phyloP scores from a whole-genome alignment of 1,140 invertebrate species.

The Bombus sibiricus region DNA sequence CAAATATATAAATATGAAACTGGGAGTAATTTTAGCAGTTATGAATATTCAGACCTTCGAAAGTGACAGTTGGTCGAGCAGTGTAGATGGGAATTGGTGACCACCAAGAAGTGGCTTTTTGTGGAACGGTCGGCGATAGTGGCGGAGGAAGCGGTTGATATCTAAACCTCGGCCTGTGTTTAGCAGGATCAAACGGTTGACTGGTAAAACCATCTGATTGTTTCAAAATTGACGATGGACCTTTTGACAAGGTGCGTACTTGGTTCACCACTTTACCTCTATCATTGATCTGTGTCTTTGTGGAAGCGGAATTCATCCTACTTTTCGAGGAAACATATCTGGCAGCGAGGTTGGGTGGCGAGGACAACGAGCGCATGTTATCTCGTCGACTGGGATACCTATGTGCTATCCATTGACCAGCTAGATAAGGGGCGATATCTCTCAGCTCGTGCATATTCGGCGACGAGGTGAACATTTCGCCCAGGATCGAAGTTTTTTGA shows the following conservation, averaged over 20 bases:
- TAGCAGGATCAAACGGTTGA: constrained; percentile 88
- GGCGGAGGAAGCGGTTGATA: constrained; percentile 86
- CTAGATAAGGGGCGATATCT: constrained; percentile 89
- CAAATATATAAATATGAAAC: not conserved
- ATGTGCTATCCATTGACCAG: constrained; percentile 90
- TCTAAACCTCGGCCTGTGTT: constrained; percentile 89
- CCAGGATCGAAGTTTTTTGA: constrained; percentile 86
- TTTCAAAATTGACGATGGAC: constrained; percentile 85
- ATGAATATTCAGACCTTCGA: constrained; percentile 86
- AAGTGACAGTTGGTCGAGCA: constrained; percentile 87
- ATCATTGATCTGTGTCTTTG: constrained; percentile 40
- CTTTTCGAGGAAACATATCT: constrained; percentile 28
- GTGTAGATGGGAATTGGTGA: constrained; percentile 83
- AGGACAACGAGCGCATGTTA: constrained; percentile 85
- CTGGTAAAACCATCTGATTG: constrained; percentile 84
- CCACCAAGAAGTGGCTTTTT: constrained; percentile 80
- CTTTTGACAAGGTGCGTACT: constrained; percentile 65
- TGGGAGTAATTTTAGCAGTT: not conserved
- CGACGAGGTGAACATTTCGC: constrained; percentile 91
- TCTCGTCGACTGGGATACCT: constrained; percentile 86
- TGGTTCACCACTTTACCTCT: not conserved
- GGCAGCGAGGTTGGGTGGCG: constrained; percentile 80
- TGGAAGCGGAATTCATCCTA: not conserved
- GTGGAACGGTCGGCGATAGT: constrained; percentile 70
- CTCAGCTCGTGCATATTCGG: constrained; percentile 90